Base-by-base conservation (phyloP, 2,113 vertebrate species). In the Proteles cristata region DNA sequence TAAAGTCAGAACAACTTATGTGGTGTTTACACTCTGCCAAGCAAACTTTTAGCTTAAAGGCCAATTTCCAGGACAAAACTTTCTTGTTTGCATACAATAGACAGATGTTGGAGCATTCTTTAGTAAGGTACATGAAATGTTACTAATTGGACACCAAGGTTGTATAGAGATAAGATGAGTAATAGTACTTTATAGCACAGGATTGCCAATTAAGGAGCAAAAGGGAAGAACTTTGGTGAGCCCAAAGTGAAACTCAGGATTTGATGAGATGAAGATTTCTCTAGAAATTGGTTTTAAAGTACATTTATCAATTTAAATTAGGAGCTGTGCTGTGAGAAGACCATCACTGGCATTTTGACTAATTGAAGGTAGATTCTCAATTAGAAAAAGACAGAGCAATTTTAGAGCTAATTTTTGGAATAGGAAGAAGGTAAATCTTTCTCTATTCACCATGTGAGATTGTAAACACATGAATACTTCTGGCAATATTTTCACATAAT, bases 241-340 rank as follows among this genome's bases (percentile, higher is more conserved):
- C 28, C 83, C 50, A 85, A 48, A 73, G 61, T 89, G 53, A 90
- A 88, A 88, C 77, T 81, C 26, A 8, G 43, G 79, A 8, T 33
- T 69, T 79, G 85, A 93, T 85, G 73, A 96, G 43, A 81, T 61
- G 50, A 93, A 68, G 77, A 68, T 77, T 45, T 71, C 77, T 93
- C 35, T 68, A 91, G 66, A 96, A 94, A 96, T 77, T 88, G 65
- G 45, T 93, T 88, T 95, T 80, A 93, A 93, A 43, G 71, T 80
- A 73, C 25, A 81, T 94, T 94, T 85, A 91, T 98, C 96, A 94
- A 71, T 88, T 93, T 94, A 96, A 97, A 93, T 96, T 96, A 94
- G 88, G 33, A 88, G 4, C 23, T 77, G 39, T 28, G 1, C 58
- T 96, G 4, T 53, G 69, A 88, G 82, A 96, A 95, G 17, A 93